phyloP scores from a whole-genome alignment of 2,113 vertebrate genomes.

The Opisthocomus hoazin region DNA sequence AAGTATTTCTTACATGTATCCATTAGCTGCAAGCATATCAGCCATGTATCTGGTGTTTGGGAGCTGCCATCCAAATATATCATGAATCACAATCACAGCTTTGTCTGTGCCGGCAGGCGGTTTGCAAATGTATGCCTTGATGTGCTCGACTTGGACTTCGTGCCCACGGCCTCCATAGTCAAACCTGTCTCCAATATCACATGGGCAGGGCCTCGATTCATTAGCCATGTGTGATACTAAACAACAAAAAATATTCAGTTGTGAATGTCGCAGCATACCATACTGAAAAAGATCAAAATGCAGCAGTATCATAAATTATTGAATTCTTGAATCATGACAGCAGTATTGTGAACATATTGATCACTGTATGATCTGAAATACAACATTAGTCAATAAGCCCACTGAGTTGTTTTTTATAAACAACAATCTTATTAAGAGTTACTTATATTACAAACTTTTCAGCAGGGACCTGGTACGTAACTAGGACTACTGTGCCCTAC shows the following conservation, averaged over 20 bases:
- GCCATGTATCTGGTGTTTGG: constrained; percentile 90
- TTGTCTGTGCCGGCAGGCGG: constrained; percentile 70
- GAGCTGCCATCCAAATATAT: constrained; percentile 89
- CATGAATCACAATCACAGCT: constrained; percentile 88
- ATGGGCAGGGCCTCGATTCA: constrained; percentile 83
- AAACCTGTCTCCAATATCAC: constrained; percentile 83
- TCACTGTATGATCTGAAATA: neutral
- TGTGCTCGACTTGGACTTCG: constrained; percentile 84
- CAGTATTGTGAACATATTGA: neutral
- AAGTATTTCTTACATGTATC: constrained; percentile 78
- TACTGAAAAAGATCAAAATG: neutral
- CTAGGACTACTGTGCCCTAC: neutral
- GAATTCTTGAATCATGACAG: neutral
- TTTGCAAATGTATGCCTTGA: constrained; percentile 78
- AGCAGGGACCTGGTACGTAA: neutral
- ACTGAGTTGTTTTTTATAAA: neutral
- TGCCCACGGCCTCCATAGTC: constrained; percentile 81
- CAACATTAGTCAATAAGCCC: neutral
- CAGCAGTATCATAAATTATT: fast-evolving
- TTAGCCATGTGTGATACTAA: constrained; percentile 81
- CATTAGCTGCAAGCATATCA: constrained; percentile 85
- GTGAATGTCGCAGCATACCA: neutral
- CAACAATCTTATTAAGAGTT: neutral
- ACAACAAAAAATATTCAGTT: neutral
- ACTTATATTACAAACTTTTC: neutral